phyloP scores from a whole-genome alignment of 2,797 vertebrate genomes.

The Lepilemur ruficaudatus region DNA sequence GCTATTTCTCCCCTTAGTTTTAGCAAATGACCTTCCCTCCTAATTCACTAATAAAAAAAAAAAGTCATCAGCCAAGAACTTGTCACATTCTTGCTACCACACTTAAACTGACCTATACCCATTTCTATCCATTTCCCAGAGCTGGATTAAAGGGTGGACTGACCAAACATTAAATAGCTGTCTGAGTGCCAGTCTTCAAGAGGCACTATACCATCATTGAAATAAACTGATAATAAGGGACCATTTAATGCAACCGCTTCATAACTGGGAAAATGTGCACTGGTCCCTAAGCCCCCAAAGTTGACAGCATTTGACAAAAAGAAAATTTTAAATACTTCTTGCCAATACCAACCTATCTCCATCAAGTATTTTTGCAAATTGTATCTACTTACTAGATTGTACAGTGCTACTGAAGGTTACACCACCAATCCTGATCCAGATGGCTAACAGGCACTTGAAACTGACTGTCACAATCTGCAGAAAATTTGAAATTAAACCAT shows the following conservation, averaged over 20 bases:
- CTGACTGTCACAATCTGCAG: constrained; percentile 14
- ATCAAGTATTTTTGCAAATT: constrained; percentile 24
- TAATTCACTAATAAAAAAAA: not conserved
- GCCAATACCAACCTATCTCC: not conserved
- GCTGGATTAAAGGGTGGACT: not conserved
- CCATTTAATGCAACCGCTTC: not conserved
- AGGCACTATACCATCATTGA: not conserved
- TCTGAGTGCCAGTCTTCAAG: not conserved
- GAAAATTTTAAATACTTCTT: constrained; percentile 8
- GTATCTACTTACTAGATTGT: not conserved
- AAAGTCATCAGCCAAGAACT: not conserved
- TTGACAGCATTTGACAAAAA: not conserved
- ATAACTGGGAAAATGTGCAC: not conserved
- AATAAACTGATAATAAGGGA: not conserved
- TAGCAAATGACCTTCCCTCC: not conserved
- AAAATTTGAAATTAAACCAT: constrained; percentile 44
- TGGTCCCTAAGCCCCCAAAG: not conserved
- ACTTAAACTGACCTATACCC: not conserved
- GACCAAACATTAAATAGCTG: not conserved
- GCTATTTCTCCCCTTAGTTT: not conserved
- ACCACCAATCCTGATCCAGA: constrained; percentile 21
- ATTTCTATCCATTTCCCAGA: not conserved
- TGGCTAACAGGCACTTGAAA: constrained; percentile 44
- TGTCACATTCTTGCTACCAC: constrained; percentile 10
- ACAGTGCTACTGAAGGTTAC: not conserved